Percentiles rank a stretch among this genome's conserved stretches.
Evolutionary conservation across 2,113 vertebrate genomes (phyloP).

Genomic region (Felis catus): DNA sequence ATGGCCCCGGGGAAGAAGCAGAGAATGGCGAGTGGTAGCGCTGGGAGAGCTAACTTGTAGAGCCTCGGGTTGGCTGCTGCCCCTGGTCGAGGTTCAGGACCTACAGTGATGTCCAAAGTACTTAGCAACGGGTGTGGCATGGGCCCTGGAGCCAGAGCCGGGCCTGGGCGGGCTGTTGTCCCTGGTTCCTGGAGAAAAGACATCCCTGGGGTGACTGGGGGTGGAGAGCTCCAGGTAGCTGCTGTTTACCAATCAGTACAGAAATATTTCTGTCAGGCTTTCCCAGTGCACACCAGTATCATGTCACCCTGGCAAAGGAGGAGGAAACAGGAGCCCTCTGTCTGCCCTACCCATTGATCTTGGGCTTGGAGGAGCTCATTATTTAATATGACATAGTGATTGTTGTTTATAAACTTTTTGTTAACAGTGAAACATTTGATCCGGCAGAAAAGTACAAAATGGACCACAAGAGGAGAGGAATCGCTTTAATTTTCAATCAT

Average conservation of each 20-base stretch:
- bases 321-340: background rate
- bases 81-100: background rate
- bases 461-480: constrained; percentile 90
- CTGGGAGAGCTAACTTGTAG: background rate
- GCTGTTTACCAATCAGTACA: background rate
- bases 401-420: background rate
- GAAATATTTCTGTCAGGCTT: background rate
- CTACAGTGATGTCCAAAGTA: background rate
- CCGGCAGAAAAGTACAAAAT: constrained; percentile 92
- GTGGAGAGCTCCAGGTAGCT: no score
- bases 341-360: background rate
- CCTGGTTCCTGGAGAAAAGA: background rate
- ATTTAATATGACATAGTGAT: background rate
- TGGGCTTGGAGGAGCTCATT: background rate
- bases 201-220: background rate
- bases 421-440: constrained; percentile 81
- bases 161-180: background rate
- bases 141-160: background rate
- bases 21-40: background rate
- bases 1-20: background rate
- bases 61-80: background rate
- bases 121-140: no score
- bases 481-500: constrained; percentile 96
- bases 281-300: background rate
- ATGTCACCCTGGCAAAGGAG: background rate